Conservation (phyloP, 1,140 invertebrate genomes). For the Platorchestia sp. region DNA sequence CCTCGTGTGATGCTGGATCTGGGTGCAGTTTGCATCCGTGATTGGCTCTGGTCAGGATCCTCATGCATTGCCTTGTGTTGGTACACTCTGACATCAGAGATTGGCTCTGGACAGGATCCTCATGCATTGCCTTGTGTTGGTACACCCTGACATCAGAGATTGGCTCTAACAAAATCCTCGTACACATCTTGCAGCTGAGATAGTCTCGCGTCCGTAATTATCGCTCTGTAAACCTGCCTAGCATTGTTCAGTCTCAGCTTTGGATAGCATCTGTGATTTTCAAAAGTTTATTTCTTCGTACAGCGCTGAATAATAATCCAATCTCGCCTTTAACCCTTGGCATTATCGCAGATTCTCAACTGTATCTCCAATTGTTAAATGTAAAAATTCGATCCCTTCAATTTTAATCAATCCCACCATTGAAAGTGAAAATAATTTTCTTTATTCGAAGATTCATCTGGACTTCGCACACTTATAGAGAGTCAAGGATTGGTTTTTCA, state of each 20-base stretch:
- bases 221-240: too few relatives aligned
- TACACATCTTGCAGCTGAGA: too few relatives aligned
- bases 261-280: too few relatives aligned
- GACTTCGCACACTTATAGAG: background rate
- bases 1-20: background rate
- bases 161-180: background rate
- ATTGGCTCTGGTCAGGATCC: background rate
- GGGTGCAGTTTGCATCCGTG: background rate
- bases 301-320: background rate
- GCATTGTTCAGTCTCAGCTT: too few relatives aligned
- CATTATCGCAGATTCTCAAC: background rate
- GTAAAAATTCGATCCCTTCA: background rate
- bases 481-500: background rate
- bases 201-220: background rate
- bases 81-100: background rate
- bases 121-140: background rate
- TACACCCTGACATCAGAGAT: background rate
- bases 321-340: background rate
- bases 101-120: background rate
- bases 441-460: background rate
- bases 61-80: background rate
- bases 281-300: too few relatives aligned
- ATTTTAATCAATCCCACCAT: background rate
- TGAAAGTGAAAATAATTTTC: background rate
- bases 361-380: background rate